phyloP scores from a whole-genome alignment of 2,797 vertebrate genomes.

The Acanthornis magna region DNA sequence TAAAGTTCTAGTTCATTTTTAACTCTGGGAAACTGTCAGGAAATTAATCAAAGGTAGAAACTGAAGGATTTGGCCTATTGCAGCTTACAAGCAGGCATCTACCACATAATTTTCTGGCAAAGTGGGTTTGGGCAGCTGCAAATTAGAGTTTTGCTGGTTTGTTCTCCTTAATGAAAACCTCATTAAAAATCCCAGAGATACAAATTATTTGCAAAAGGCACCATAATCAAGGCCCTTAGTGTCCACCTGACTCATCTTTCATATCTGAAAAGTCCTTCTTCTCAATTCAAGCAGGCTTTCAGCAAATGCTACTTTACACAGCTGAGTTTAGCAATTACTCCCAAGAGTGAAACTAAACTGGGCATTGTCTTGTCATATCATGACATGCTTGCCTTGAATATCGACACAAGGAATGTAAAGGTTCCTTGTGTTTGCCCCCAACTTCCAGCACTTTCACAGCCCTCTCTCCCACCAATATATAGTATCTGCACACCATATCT shows the following conservation, averaged over 20 bases:
- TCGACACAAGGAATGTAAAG: neutral
- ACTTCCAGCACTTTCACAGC: neutral
- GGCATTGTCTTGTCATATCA: neutral
- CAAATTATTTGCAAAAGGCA: neutral
- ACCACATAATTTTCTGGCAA: neutral
- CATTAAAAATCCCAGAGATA: neutral
- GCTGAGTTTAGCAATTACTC: neutral
- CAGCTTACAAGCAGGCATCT: neutral
- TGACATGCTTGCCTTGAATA: neutral
- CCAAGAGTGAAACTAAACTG: neutral
- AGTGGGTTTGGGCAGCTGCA: neutral
- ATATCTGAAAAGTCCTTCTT: neutral
- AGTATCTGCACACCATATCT: neutral
- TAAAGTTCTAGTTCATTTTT: neutral
- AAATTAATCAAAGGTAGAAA: neutral
- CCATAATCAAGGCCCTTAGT: neutral
- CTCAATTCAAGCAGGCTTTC: neutral
- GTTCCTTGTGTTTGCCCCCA: neutral
- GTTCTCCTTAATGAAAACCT: neutral
- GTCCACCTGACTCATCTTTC: neutral
- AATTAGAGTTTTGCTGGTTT: neutral
- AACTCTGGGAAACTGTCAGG: neutral
- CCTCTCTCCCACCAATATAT: neutral
- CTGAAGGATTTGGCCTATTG: neutral
- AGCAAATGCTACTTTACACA: neutral